Evolutionary conservation across 2,113 vertebrate species (phyloP).

Genomic region (Oryzias curvinotus): DNA sequence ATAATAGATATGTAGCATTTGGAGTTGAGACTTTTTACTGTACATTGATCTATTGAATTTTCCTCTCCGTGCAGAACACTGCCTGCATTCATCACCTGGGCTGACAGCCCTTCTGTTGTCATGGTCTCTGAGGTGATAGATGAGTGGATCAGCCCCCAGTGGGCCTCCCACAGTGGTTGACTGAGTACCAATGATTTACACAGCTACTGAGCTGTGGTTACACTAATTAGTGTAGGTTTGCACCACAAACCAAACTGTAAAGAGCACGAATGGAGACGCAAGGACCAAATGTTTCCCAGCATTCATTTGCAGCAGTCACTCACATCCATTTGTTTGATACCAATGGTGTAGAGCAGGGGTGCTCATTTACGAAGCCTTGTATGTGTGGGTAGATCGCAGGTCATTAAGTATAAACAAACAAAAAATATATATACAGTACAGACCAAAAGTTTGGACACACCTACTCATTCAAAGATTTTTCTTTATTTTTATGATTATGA

Average conservation of each 20-base stretch:
- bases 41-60: conserved; percentile 13
- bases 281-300: not conserved
- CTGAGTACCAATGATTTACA: conserved; percentile 21
- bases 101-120: conserved; percentile 31
- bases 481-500: no score
- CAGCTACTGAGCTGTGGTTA: conserved; percentile 15
- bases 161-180: conserved; percentile 14
- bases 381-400: no score
- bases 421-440: no score
- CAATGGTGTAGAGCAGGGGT: not conserved
- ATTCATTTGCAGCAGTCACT: not conserved
- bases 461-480: no score
- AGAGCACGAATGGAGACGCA: not conserved
- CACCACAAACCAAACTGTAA: conserved; percentile 1
- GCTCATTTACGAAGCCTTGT: no score
- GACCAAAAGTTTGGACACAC: no score
- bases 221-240: conserved; percentile 41
- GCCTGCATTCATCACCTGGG: conserved; percentile 27
- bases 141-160: conserved; percentile 10
- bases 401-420: no score
- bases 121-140: conserved; percentile 23
- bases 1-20: conserved; percentile 28
- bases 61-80: not conserved
- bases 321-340: not conserved
- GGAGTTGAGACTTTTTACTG: not conserved